Conservation (phyloP, 2,888 invertebrate genomes). For the Ptychoptera contaminata region DNA sequence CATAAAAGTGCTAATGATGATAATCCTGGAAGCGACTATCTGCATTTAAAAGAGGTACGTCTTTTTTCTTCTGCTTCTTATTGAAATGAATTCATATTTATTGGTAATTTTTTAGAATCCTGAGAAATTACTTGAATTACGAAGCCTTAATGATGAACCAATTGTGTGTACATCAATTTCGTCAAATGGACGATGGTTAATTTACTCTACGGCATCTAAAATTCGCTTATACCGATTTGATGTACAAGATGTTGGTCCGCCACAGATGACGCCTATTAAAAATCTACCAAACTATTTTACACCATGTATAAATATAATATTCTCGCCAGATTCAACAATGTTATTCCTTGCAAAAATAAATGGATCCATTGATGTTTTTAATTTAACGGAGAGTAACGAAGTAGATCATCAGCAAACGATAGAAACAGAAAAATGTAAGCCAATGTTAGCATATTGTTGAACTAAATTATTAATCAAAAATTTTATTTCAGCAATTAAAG, state of each 20-base stretch:
- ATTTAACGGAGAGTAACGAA: conserved; percentile 20
- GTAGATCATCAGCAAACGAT: conserved; percentile 26
- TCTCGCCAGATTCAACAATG: conserved; percentile 28
- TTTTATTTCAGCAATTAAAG: conserved; percentile 36
- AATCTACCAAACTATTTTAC: conserved; percentile 25
- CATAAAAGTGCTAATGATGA: conserved; percentile 4
- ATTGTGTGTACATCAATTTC: conserved; percentile 57
- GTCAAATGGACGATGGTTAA: conserved; percentile 51
- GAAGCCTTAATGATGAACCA: conserved; percentile 45
- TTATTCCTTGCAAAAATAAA: conserved; percentile 29
- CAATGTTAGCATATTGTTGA: background rate
- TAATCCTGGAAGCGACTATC: conserved; percentile 15
- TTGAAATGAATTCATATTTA: conserved; percentile 1
- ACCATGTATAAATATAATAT: conserved; percentile 26
- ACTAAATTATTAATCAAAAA: background rate
- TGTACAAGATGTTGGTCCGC: conserved; percentile 14
- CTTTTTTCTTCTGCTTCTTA: background rate
- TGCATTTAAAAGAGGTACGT: conserved; percentile 20
- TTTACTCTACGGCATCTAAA: conserved; percentile 53
- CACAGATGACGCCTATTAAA: conserved; percentile 23
- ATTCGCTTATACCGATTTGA: conserved; percentile 49
- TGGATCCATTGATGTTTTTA: conserved; percentile 30
- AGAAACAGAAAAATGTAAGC: conserved; percentile 22
- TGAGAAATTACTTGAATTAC: conserved; percentile 50
- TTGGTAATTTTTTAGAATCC: conserved; percentile 32